Evolutionary conservation across 92 coral and sea anemone species (phyloP), one percentile per base, ranked within the genome.

Genomic region (Metridium senile): DNA sequence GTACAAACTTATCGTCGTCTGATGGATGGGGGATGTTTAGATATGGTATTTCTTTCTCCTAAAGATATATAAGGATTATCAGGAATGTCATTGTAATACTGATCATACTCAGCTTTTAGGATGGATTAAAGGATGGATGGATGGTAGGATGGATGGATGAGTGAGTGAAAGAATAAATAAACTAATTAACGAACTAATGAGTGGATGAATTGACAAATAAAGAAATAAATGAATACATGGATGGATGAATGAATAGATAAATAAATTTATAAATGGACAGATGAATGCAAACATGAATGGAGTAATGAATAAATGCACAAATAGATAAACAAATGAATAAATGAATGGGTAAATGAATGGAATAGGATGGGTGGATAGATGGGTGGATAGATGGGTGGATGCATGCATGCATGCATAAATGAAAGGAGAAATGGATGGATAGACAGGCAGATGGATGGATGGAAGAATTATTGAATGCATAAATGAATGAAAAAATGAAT

Each of bases 1-100:
- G 78, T n/a, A 71, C 76, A 72, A 84, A 74, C 52, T 82, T 62
- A 62, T 82, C 78, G 17, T 47, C 84, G 18, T 66, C 57, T 17
- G 18, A 6, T 1, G 46, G 58, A 53, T 43, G 72, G 11, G 75
- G 28, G 7, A 75, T 31, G 33, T 57, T 21, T 31, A 53, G 18
- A 26, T 20, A 18, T 3, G 76, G 76, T 58, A 81, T 34, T 33
- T 75, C 80, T 28, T 31, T 39, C 8, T 75, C 73, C 84, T 86
- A 62, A 30, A 76, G 20, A 13, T 62, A 65, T n/a, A 75, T 16
- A 19, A 68, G 34, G 21, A 34, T 45, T 1, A 2, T 19, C n/a
- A n/a, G n/a, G n/a, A n/a, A n/a, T n/a, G n/a, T n/a, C n/a, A n/a
- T n/a, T n/a, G n/a, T n/a, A n/a, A n/a, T n/a, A n/a, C n/a, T n/a